These are phyloP conservation scores for Daboia siamensis DNA, from an alignment of 2,113 vertebrate genomes.

Conservation along the genomic window DNA sequence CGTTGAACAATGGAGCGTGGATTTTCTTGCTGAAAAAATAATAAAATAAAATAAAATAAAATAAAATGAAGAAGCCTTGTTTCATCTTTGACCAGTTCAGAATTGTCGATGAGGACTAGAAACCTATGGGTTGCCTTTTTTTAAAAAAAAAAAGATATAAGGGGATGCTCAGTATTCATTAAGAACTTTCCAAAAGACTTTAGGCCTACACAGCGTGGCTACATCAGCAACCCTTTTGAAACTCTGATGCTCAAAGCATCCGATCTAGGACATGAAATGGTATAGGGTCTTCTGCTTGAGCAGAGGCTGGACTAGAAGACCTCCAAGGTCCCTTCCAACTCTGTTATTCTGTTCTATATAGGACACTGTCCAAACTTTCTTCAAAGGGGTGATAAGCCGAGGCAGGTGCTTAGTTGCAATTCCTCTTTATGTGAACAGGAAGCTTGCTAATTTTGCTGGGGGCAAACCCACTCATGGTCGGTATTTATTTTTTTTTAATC, in stretches of 20 bases:
- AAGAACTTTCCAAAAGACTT: not conserved
- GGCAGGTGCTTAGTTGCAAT: not conserved
- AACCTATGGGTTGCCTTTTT: not conserved
- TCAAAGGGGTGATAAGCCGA: not conserved
- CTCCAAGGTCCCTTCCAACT: too few relatives aligned
- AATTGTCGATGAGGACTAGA: not conserved
- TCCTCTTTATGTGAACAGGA: not conserved
- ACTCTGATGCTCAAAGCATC: not conserved
- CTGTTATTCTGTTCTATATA: too few relatives aligned
- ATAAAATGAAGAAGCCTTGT: not conserved
- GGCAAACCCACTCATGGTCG: too few relatives aligned
- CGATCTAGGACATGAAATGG: not conserved
- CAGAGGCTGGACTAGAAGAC: too few relatives aligned
- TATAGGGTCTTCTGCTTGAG: too few relatives aligned
- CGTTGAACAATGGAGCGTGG: not conserved
- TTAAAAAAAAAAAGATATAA: not conserved
- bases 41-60: not conserved
- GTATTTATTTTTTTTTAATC: too few relatives aligned
- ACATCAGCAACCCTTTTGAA: not conserved
- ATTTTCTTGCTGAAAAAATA: not conserved
- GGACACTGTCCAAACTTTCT: not conserved
- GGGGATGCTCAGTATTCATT: not conserved
- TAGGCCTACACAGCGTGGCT: not conserved
- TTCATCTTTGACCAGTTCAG: not conserved
- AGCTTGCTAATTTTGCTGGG: rapidly evolving